Base-by-base conservation (phyloP, 2,888 invertebrate genomes). In the Hymenopus coronatus region DNA sequence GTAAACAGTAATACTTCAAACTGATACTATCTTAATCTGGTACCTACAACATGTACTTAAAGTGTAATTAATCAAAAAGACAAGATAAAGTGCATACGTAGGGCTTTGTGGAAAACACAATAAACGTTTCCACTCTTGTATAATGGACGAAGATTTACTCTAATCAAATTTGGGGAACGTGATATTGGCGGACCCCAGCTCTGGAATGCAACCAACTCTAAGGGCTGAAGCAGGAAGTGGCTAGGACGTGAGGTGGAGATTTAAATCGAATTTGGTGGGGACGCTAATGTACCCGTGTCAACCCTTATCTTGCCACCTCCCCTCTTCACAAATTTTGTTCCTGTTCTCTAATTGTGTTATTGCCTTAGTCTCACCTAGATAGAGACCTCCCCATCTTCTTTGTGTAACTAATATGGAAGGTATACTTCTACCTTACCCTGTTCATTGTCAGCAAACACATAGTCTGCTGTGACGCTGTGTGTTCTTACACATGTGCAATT, bases 201-300 rank as follows among this genome's bases (percentile, higher is more conserved):
- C 25, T 70, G 54, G 54, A 70, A 70, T 70, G 54, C 54, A 25
- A 70, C 54, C 25, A 70, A 70, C 54, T 70, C 54, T 70, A 25
- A 54, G 54, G 54, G 54, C 20, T 20, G 54, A 70, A 70, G 54
- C 81, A 82, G 85, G 46, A 85, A 82, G 81, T 30, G 81, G 30
- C 20, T 81, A 82, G 33, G 25, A 46, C 46, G 33, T 54, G 87
- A 87, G 87, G 87, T 89, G 83, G 70, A 87, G 87, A 87, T 88
- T 89, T 88, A 89, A 89, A 89, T 89, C 89, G 89, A 88, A 89
- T 89, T 89, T 88, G 84, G 54, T 70, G 54, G 86, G 84, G 40
- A 85, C 85, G 82, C 85, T 89, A 89, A 89, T 89, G 89, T 84
- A 89, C 81, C 88, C 84, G 88, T 89, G 89, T 89, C 89, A 88